These are phyloP conservation scores for Myotis lucifugus DNA, from an alignment of 2,113 vertebrate species.

Conservation along the genomic window DNA sequence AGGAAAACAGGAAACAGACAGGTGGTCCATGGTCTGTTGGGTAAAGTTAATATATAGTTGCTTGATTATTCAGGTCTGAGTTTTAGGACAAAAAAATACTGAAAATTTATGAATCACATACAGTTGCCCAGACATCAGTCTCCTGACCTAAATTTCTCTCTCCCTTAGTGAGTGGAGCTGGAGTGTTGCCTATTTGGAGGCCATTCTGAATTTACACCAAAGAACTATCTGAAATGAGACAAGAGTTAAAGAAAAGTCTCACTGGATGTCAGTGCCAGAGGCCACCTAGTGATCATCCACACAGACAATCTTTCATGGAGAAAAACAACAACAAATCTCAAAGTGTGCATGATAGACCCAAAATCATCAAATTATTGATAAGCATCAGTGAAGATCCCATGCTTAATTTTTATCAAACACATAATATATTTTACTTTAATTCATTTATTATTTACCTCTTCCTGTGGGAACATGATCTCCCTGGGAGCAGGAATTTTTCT, in stretches of 20 bases:
- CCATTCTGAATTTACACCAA: not conserved
- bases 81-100: slow-evolving; percentile 55
- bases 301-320: not conserved
- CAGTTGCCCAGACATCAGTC: slow-evolving; percentile 58
- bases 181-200: not conserved
- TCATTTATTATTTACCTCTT: not conserved
- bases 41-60: slow-evolving; percentile 69
- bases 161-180: slow-evolving; percentile 59
- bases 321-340: not conserved
- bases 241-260: not conserved
- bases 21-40: slow-evolving; percentile 66
- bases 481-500: not conserved
- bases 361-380: not conserved
- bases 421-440: not conserved
- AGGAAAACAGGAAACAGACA: slow-evolving; percentile 70
- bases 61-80: slow-evolving; percentile 62
- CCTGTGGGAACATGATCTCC: not conserved
- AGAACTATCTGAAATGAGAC: not conserved
- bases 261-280: not conserved
- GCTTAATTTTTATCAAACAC: not conserved
- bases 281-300: not conserved
- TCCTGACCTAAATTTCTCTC: slow-evolving; percentile 66
- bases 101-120: slow-evolving; percentile 62
- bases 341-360: not conserved
- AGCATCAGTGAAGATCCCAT: not conserved